Conservation (phyloP, 2,113 vertebrate genomes). For the Triplophysa tibetana region DNA sequence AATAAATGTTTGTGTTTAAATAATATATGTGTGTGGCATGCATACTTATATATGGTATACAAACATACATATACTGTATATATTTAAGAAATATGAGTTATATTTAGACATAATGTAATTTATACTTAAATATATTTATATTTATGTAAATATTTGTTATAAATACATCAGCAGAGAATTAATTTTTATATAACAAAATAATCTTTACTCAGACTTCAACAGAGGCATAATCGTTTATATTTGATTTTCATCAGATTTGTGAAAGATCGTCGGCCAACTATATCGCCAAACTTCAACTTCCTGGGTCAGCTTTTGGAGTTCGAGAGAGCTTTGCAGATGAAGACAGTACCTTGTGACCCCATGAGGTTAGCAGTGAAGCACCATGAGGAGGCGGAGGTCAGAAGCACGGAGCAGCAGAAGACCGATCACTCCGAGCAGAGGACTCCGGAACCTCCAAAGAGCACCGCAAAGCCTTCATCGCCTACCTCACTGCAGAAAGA, state of each 20-base stretch:
- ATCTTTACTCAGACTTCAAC: too few relatives aligned
- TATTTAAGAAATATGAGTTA: too few relatives aligned
- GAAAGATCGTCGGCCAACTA: conserved; percentile 92
- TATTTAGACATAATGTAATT: too few relatives aligned
- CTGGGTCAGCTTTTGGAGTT: conserved; percentile 95
- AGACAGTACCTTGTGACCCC: conserved; percentile 70
- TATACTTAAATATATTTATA: too few relatives aligned
- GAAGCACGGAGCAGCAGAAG: conserved; percentile 10
- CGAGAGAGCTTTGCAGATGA: conserved; percentile 86
- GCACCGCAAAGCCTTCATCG: conserved; percentile 71
- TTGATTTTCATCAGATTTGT: conserved; percentile 78
- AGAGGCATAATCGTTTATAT: not conserved
- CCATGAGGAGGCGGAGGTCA: conserved; percentile 13
- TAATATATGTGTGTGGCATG: too few relatives aligned
- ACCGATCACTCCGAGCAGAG: conserved; percentile 46
- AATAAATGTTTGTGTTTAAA: too few relatives aligned
- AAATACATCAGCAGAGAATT: too few relatives aligned
- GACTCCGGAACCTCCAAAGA: conserved; percentile 51
- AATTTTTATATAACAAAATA: too few relatives aligned
- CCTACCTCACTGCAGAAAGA: conserved; percentile 88
- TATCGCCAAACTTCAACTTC: conserved; percentile 98
- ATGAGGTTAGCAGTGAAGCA: conserved; percentile 53
- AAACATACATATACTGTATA: too few relatives aligned
- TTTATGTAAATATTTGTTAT: too few relatives aligned
- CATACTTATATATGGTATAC: too few relatives aligned